Conservation (phyloP, 2,113 vertebrate species). For the Cisticola juncidis region DNA sequence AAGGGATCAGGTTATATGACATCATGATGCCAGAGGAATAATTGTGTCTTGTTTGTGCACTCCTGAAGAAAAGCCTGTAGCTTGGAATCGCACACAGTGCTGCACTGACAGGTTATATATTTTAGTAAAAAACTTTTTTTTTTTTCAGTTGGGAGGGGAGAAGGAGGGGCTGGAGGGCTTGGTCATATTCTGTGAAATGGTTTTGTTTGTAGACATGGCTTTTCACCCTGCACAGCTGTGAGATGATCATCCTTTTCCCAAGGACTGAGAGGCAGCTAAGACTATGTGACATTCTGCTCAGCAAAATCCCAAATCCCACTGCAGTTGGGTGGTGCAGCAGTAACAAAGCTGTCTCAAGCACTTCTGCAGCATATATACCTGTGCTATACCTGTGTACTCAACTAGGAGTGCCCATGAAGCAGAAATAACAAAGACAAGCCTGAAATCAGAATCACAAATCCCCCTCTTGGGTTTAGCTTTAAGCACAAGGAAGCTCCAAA, state of each 20-base stretch:
- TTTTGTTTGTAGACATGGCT: background rate
- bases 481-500: background rate
- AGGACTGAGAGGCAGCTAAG: background rate
- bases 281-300: background rate
- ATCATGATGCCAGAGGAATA: slow-evolving; percentile 11
- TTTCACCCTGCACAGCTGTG: background rate
- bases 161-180: background rate
- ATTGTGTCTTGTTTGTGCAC: background rate
- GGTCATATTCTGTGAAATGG: background rate
- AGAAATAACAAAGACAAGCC: background rate
- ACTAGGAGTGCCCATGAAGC: background rate
- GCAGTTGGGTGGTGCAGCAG: background rate
- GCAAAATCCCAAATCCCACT: background rate
- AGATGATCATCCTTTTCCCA: background rate
- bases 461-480: background rate
- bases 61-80: background rate
- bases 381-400: rapidly evolving
- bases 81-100: background rate
- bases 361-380: background rate
- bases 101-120: background rate
- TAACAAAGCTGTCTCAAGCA: background rate
- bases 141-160: background rate
- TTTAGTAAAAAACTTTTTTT: background rate
- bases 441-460: background rate
- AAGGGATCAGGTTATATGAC: background rate